Evolutionary conservation across 2,797 vertebrate genomes (phyloP).

Genomic region (Odontamblyopus lacepedii): DNA sequence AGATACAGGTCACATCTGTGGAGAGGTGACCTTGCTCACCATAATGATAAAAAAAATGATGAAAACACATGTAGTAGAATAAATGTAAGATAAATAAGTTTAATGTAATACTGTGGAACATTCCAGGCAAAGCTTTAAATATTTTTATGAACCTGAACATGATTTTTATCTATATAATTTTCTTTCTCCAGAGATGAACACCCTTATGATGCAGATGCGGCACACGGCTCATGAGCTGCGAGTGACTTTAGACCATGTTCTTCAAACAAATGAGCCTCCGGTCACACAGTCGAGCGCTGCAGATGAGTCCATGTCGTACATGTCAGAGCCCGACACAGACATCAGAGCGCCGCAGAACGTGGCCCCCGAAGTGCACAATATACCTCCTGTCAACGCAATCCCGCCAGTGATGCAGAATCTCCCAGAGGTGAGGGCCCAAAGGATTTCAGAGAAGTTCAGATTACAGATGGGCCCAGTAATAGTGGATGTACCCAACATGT

Average conservation of each 20-base stretch:
- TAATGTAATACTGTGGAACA: no score
- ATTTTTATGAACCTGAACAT: neutral
- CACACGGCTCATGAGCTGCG: slow-evolving; percentile 74
- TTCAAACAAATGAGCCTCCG: slow-evolving; percentile 54
- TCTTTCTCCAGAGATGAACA: slow-evolving; percentile 72
- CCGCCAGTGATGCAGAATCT: slow-evolving; percentile 17
- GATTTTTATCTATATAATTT: neutral
- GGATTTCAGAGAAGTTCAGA: neutral
- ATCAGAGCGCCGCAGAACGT: slow-evolving; percentile 29
- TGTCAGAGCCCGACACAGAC: slow-evolving; percentile 51
- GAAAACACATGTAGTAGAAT: no score
- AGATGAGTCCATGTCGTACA: slow-evolving; percentile 55
- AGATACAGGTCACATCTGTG: no score
- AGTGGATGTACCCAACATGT: neutral
- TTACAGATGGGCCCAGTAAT: neutral
- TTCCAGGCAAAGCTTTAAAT: neutral
- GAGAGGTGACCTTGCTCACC: no score
- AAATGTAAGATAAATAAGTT: no score
- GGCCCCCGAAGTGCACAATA: neutral
- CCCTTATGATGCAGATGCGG: slow-evolving; percentile 78
- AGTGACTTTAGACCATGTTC: slow-evolving; percentile 70
- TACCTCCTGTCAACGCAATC: neutral
- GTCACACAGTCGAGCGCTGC: slow-evolving; percentile 39
- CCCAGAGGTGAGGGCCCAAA: slow-evolving; percentile 51
- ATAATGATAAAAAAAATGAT: no score